A percentile compares a stretch with the other conserved stretches of the same genome.
Evolutionary conservation across 2,797 vertebrate genomes (phyloP).

Genomic region (Cynopterus sphinx): DNA sequence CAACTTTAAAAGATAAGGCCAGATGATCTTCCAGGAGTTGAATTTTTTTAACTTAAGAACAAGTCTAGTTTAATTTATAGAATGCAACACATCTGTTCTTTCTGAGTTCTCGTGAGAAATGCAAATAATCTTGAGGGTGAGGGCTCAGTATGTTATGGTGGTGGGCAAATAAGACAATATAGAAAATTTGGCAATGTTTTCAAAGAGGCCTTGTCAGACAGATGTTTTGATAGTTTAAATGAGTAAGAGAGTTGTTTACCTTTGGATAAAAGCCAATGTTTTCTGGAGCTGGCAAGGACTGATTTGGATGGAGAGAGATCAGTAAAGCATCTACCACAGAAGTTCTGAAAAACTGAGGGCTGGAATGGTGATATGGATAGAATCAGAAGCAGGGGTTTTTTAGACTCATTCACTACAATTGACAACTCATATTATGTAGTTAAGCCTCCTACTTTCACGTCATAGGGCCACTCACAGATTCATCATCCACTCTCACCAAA

Average conservation of each 20-base stretch:
- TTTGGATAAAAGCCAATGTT: slow-evolving; percentile 51
- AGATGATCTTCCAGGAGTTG: neutral
- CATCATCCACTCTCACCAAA: neutral
- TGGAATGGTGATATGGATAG: neutral
- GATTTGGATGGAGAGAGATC: neutral
- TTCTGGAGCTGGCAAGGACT: slow-evolving; percentile 4
- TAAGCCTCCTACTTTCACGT: neutral
- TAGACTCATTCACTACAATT: neutral
- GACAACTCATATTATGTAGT: neutral
- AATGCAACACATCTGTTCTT: neutral
- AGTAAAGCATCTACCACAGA: neutral
- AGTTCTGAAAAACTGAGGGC: neutral
- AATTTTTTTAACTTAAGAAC: neutral
- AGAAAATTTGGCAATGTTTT: slow-evolving; percentile 46
- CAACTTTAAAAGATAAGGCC: neutral
- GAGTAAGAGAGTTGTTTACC: slow-evolving; percentile 44
- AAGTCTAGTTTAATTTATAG: neutral
- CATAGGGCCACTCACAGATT: neutral
- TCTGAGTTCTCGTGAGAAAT: neutral
- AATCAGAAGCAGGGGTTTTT: neutral
- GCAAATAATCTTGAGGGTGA: neutral
- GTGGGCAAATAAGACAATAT: neutral
- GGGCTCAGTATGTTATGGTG: neutral
- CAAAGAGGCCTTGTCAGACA: slow-evolving; percentile 38
- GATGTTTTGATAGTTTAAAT: slow-evolving; percentile 58